Evolutionary conservation across 2,113 vertebrate genomes (phyloP), one percentile per base, ranked within the genome.

Genomic region (Terrapene triunguis): DNA sequence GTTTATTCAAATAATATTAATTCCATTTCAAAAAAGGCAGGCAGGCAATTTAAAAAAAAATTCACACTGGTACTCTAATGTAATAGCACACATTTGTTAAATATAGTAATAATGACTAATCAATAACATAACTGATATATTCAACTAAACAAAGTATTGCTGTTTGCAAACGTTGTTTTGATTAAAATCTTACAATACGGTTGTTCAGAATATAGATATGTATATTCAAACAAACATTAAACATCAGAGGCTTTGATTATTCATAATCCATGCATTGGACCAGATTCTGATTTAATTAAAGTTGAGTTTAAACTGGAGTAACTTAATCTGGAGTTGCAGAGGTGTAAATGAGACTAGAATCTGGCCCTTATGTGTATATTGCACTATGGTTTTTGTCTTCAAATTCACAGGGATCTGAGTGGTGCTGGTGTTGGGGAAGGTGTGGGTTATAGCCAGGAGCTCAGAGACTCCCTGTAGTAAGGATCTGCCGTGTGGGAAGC

Each of bases 401-500:
- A 54, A 4, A 10, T 16, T 38, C 80, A 62, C 55, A 76, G 17
- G 88, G 42, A 29, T 4, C 74, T 69, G 32, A 29, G 21, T 22
- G 3, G 2, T 76, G 2, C 16, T 76, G 47, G 3, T 3, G 44
- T 0, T 76, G 17, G 5, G 5, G 42, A n/a, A 84, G 82, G 25
- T n/a, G 22, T 0, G 88, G 42, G 86, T 62, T 1, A 1, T 47
- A 78, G 69, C 24, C 50, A 8, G 2, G 8, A 85, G 6, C 4
- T 8, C 22, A 62, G 5, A 2, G 25, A 74, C 7, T 84, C 17
- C 35, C 19, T 2, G 47, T 14, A 16, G 3, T 19, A 0, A 1
- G 83, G 21, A 53, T 1, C 78, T 57, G 44, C 2, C 3, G 16
- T 8, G 2, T 11, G 0, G 10, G 13, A 53, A 10, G 9, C 0